A percentile compares a stretch with the other conserved stretches of the same genome.
Evolutionary conservation across 1,140 invertebrate species (phyloP).

Genomic region (Homarus americanus): DNA sequence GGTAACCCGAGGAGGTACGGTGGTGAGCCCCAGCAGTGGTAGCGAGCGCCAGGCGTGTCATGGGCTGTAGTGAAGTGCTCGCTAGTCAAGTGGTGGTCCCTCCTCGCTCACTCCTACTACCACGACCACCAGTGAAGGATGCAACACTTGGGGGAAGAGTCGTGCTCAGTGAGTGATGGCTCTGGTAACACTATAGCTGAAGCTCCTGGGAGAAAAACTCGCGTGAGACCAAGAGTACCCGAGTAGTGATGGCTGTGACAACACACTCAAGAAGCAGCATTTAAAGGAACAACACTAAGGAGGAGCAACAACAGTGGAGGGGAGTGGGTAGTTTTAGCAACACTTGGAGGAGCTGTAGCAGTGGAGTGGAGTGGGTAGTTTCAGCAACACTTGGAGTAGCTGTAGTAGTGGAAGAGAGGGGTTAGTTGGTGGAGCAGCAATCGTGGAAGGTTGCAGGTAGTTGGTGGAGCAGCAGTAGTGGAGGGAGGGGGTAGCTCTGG

Average conservation of each 20-base stretch:
- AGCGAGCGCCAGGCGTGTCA: not conserved
- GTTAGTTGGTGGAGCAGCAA: not conserved
- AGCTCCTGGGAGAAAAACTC: no score
- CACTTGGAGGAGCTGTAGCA: not conserved
- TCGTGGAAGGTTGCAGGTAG: not conserved
- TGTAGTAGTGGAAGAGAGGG: not conserved
- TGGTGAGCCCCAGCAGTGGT: not conserved
- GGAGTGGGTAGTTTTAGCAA: not conserved
- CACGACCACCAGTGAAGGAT: not conserved
- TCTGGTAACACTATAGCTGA: not conserved
- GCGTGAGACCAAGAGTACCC: not conserved
- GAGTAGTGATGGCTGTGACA: conserved; percentile 19
- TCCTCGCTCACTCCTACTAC: no score
- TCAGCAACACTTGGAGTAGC: not conserved
- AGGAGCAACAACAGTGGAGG: not conserved
- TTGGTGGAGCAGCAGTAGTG: not conserved
- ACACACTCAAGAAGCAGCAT: conserved; percentile 30
- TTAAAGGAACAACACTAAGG: conserved; percentile 11
- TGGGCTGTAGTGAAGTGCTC: not conserved
- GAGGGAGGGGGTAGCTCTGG: conserved; percentile 8
- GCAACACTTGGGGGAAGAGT: not conserved
- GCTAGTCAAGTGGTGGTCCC: not conserved
- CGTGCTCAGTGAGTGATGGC: not conserved
- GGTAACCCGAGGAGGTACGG: not conserved
- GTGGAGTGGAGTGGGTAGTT: not conserved